Evolutionary conservation across 1,140 invertebrate species (phyloP), one percentile per base, ranked within the genome.

Genomic region (Dreissena rostriformis): DNA sequence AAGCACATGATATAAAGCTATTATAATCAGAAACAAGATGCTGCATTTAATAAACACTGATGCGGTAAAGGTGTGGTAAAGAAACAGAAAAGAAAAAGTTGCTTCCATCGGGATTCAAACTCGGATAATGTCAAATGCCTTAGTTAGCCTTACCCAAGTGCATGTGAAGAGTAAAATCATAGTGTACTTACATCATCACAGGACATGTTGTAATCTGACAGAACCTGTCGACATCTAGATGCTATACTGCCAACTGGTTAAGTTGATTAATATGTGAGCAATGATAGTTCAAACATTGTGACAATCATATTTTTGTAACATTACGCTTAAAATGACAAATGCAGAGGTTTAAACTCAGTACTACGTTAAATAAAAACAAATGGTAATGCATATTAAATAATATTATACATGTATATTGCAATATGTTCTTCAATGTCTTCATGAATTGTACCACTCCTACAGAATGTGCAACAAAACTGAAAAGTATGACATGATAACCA

Each of bases 171-270:
- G 39, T 39, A 2, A 39, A 39, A 39, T 39, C 39, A 39, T 39
- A 5, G 5, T 52, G 53, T 61, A 85, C 88, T 89, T 85, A 88
- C 88, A 82, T 88, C 87, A 85, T 89, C 88, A 88, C 88, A 88
- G 17, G 87, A 89, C 87, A 88, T 89, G 51, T 89, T 88, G 63
- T 86, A 88, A 80, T 89, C 88, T 57, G 85, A 82, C 57, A 88
- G 72, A 49, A 88, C 87, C 73, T 89, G 87, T 68, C 88, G 78
- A 78, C 88, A 88, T 80, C 88, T 86, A 24, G 88, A 88, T 78
- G 86, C 88, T 73, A 89, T 86, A 72, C 88, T 89, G 70, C 7
- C 57, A 75, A 8, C 39, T 14, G 11, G 81, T 76, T 76, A 83
- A 83, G 81, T 28, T n/a, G 19, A 22, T 51, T 65, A 63, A 65